Conservation (phyloP, 2,888 invertebrate genomes). For the Anodontia alba region DNA sequence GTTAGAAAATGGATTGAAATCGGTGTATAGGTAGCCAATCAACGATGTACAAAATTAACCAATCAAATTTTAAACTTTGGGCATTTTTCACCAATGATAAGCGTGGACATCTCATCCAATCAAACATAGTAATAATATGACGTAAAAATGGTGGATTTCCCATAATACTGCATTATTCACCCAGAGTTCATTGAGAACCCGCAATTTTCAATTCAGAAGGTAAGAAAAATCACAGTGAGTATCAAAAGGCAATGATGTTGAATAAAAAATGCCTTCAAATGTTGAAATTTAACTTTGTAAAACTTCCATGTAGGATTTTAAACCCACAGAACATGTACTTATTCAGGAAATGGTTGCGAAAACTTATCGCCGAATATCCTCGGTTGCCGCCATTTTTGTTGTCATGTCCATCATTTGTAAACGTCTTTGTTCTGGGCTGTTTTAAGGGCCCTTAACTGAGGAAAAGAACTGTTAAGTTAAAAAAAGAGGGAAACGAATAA, state of each 20-base stretch:
- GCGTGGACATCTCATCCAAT: constrained; percentile 43
- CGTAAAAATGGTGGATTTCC: constrained; percentile 37
- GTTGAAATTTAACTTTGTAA: too few relatives aligned
- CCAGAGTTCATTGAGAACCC: constrained; percentile 60
- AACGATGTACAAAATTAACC: constrained; percentile 10
- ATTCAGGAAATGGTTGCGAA: too few relatives aligned
- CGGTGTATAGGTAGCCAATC: constrained; percentile 34
- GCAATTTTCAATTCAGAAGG: constrained; percentile 49
- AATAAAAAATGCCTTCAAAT: too few relatives aligned
- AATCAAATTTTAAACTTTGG: constrained; percentile 14
- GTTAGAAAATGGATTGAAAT: constrained; percentile 40
- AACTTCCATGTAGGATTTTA: too few relatives aligned
- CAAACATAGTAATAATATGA: constrained; percentile 29
- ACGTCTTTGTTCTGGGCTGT: too few relatives aligned
- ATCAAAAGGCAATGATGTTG: background rate
- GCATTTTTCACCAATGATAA: constrained; percentile 53
- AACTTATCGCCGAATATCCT: background rate
- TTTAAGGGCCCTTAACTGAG: too few relatives aligned
- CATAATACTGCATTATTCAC: constrained; percentile 25
- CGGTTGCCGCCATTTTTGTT: constrained; percentile 34
- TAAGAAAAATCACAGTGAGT: constrained; percentile 29
- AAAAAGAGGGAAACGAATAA: too few relatives aligned
- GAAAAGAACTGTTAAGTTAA: too few relatives aligned
- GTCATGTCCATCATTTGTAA: too few relatives aligned
- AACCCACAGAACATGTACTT: too few relatives aligned